Conservation (phyloP, 2,113 vertebrate genomes). For the Pomatorhinus ruficollis region DNA sequence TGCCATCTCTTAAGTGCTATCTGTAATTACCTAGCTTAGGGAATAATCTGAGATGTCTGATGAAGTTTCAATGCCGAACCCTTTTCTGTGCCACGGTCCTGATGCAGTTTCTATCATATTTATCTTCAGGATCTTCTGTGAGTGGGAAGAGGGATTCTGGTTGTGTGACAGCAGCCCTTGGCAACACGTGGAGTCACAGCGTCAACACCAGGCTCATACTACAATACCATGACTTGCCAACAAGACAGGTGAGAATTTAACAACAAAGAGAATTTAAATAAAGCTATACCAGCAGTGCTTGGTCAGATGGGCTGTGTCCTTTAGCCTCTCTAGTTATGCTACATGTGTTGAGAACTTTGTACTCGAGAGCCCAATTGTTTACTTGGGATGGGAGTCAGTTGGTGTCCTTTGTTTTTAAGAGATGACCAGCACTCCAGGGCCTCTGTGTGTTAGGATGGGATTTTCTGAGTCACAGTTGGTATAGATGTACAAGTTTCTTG, state of each 20-base stretch:
- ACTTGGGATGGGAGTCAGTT: not conserved
- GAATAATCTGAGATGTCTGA: not conserved
- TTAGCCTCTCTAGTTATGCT: not conserved
- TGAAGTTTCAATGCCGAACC: not conserved
- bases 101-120: not conserved
- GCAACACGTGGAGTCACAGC: slow-evolving; percentile 86
- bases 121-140: slow-evolving; percentile 61
- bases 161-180: slow-evolving; percentile 80
- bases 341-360: not conserved
- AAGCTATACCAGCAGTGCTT: not conserved
- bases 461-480: not conserved
- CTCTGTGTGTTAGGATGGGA: not conserved
- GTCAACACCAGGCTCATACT: slow-evolving; percentile 85
- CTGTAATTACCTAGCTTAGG: not conserved
- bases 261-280: not conserved
- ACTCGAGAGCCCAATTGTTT: not conserved
- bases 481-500: not conserved
- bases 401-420: not conserved
- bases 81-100: not conserved
- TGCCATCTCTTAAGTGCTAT: not conserved
- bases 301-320: not conserved
- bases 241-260: slow-evolving; percentile 77
- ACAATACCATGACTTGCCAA: slow-evolving; percentile 69
- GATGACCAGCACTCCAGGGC: not conserved
- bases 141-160: slow-evolving; percentile 51